Conservation (phyloP, 2,888 invertebrate species). For the Penaeus monodon region DNA sequence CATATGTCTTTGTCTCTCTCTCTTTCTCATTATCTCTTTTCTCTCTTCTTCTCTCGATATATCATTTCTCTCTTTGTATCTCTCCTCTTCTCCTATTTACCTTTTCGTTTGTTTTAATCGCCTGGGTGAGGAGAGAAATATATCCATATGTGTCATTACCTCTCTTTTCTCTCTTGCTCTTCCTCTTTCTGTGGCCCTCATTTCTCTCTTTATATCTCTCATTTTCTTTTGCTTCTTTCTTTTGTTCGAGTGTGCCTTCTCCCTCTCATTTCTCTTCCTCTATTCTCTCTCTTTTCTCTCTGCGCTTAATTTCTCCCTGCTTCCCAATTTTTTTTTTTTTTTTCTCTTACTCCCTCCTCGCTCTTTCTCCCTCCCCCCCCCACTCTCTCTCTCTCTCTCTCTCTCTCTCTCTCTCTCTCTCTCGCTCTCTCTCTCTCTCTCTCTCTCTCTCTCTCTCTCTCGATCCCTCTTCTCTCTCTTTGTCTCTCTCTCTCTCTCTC, state of each 20-base stretch:
- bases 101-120: neutral
- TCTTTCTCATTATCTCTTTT: too few species aligned
- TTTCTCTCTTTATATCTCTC: neutral
- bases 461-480: neutral
- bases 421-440: neutral
- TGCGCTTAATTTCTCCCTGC: too few species aligned
- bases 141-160: too few species aligned
- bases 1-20: neutral
- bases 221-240: neutral
- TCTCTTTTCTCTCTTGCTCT: too few species aligned
- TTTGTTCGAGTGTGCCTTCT: neutral
- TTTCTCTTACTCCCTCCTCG: neutral
- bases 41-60: neutral
- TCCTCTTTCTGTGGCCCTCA: neutral
- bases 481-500: too few species aligned
- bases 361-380: fast-evolving
- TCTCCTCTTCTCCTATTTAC: neutral
- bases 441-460: slow-evolving; percentile 11
- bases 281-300: too few species aligned
- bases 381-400: neutral
- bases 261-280: neutral
- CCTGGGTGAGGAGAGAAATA: too few species aligned
- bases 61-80: neutral
- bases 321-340: too few species aligned
- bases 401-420: neutral